Base-by-base conservation (phyloP, 2,888 invertebrate species). In the Cecidostiba fungosa region DNA sequence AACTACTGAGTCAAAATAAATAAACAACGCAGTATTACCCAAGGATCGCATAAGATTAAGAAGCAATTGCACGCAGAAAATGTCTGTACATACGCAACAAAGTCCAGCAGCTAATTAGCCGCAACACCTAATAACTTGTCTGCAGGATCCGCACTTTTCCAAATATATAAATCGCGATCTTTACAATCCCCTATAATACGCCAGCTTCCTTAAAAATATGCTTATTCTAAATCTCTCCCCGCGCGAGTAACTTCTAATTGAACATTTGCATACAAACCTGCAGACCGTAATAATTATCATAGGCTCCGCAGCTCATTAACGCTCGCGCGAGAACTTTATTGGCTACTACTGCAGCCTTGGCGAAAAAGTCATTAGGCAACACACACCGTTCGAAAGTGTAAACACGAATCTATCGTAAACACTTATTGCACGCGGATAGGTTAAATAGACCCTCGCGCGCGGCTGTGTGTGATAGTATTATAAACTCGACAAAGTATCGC, bases 231-330 rank as follows among this genome's bases (percentile, higher is more conserved):
- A 39, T 19, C 50, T 36, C 32, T 32, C 29, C 10, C 50, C 43
- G 26, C 6, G 16, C 50, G 14, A 50, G 50, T 10, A 5, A 14
- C 72, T 72, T 72, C 43, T 72, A 72, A 72, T 72, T 43, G 12
- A 14, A 43, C 72, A 72, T 72, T 72, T 39, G 72, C 54, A 32
- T 54, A 32, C 54, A n/a, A 76, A 54, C 54, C 54, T 54, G n/a
- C n/a, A n/a, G n/a, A 76, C 29, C 32, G 43, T 19, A 76, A 50
- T 76, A 54, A 76, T 76, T 54, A 76, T 76, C 76, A 76, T 54
- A 39, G 36, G 8, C 74, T 26, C 29, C 16, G 29, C 50, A 39
- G 72, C 72, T 72, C 72, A 72, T 72, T 72, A 72, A 14, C 76
- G 19, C 4, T 26, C 19, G 47, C 16, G 74, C 50, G 50, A 74